Conservation (phyloP, 2,797 vertebrate species). For the Acomys russatus region DNA sequence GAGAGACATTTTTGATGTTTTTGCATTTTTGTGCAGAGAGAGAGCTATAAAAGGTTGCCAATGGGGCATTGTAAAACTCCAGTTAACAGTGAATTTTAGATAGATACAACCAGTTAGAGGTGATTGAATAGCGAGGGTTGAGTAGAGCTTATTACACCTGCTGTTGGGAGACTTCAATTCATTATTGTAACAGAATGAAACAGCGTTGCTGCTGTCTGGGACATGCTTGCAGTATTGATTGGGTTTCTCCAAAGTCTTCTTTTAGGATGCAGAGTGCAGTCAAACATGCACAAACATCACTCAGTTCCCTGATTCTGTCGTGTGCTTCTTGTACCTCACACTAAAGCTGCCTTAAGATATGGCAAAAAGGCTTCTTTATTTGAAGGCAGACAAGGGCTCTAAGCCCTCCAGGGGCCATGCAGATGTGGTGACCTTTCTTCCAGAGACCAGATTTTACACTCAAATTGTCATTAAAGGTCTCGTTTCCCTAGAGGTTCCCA, state of each 20-base stretch:
- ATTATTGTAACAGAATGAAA: slow-evolving; percentile 90
- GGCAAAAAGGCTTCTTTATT: slow-evolving; percentile 88
- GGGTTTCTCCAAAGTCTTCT: slow-evolving; percentile 89
- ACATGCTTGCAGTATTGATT: slow-evolving; percentile 92
- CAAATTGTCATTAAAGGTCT: slow-evolving; percentile 96
- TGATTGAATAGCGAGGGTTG: slow-evolving; percentile 93
- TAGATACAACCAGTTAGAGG: slow-evolving; percentile 90
- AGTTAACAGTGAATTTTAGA: slow-evolving; percentile 83
- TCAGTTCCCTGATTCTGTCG: slow-evolving; percentile 89
- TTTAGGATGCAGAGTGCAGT: slow-evolving; percentile 93
- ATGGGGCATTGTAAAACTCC: slow-evolving; percentile 82
- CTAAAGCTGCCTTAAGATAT: slow-evolving; percentile 91
- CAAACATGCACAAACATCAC: slow-evolving; percentile 89
- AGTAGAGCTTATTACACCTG: slow-evolving; percentile 92
- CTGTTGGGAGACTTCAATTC: slow-evolving; percentile 92
- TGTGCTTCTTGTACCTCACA: slow-evolving; percentile 88
- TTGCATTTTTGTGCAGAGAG: slow-evolving; percentile 80
- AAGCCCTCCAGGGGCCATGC: slow-evolving; percentile 96
- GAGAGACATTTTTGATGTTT: slow-evolving; percentile 80
- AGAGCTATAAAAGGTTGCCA: slow-evolving; percentile 81
- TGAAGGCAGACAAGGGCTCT: slow-evolving; percentile 92
- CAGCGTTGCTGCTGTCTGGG: slow-evolving; percentile 84
- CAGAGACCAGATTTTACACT: slow-evolving; percentile 97
- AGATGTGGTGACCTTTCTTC: slow-evolving; percentile 98
- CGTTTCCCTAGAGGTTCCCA: slow-evolving; percentile 91